Evolutionary conservation across 2,113 vertebrate genomes (phyloP).

Genomic region (Noctilio leporinus): DNA sequence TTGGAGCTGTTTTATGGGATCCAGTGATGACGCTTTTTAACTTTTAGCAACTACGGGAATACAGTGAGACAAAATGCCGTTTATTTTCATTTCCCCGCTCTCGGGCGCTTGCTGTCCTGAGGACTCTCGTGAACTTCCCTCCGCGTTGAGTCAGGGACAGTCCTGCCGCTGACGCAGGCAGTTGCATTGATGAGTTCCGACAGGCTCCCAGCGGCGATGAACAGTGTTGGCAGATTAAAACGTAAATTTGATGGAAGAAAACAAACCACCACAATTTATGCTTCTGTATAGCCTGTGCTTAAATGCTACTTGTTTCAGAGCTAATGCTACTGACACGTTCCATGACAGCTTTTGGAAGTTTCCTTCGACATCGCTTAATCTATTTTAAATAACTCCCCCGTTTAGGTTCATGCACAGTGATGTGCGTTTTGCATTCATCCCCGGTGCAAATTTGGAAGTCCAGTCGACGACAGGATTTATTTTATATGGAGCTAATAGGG

Average conservation of each 20-base stretch:
- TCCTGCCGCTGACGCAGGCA: slow-evolving; percentile 51
- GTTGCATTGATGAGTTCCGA: slow-evolving; percentile 70
- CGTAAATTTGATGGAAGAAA: slow-evolving; percentile 79
- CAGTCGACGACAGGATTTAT: not conserved
- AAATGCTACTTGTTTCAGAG: slow-evolving; percentile 81
- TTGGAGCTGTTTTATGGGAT: not conserved
- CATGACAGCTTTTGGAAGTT: slow-evolving; percentile 79
- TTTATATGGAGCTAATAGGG: not conserved
- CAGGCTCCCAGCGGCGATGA: slow-evolving; percentile 75
- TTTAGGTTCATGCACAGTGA: slow-evolving; percentile 56
- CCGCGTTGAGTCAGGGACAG: slow-evolving; percentile 47
- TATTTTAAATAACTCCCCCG: slow-evolving; percentile 74
- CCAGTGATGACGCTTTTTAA: slow-evolving; percentile 10
- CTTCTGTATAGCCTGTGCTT: slow-evolving; percentile 80
- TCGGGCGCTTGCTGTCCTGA: not conserved
- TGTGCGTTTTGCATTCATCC: slow-evolving; percentile 52
- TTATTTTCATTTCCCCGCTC: not conserved
- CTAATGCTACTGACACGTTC: slow-evolving; percentile 82
- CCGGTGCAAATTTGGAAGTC: slow-evolving; percentile 64
- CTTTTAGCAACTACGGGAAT: not conserved
- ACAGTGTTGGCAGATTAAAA: slow-evolving; percentile 78
- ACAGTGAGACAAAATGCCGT: not conserved
- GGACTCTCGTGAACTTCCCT: slow-evolving; percentile 37
- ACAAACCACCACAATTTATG: slow-evolving; percentile 78
- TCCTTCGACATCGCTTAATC: slow-evolving; percentile 80